Base-by-base conservation (phyloP, 2,888 invertebrate genomes). In the Agriopis aurantiaria region DNA sequence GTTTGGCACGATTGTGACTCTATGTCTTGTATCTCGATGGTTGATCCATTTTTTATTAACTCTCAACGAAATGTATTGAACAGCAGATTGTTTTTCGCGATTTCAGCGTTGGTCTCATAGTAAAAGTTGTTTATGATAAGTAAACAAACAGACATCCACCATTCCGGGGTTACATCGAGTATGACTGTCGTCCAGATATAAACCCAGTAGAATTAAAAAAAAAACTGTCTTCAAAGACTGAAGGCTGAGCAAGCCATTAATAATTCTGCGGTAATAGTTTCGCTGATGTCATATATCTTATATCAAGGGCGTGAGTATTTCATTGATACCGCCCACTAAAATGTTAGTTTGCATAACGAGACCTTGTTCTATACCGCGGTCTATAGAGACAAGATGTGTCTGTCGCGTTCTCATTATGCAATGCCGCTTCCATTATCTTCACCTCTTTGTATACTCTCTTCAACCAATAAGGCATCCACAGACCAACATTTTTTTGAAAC, bases 261-360 rank as follows among this genome's bases (percentile, higher is more conserved):
- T 61, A 56, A 43, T 23, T 33, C 48, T 33, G n/a, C 48, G 49
- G 63, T 59, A 63, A 59, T 62, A 53, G 49, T 66, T 58, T 65
- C 66, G 65, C 74, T 74, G 77, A 75, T 74, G 75, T 77, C 74
- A 73, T 75, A 70, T 67, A 69, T 77, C 67, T 70, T 73, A 74
- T 67, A 74, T 69, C 82, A 83, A 84, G 82, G 84, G 82, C 85
- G 76, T 71, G 65, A 68, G 57, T 69, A 71, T 72, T 79, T 72
- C 74, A 71, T 71, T 75, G 72, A 76, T 78, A 82, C 17, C 80
- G 73, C 65, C 73, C 64, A 68, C 72, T 68, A 66, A 75, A 72
- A 69, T 55, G 63, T 63, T 61, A 68, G 78, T 83, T 82, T 81
- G 80, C 79, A 78, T 80, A 82, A 79, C 70, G 80, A 78, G 73